A percentile compares a stretch with the other conserved stretches of the same genome.
phyloP scores from a whole-genome alignment of 1,140 invertebrate genomes.

The silkworm (Bombyx mori) region DNA sequence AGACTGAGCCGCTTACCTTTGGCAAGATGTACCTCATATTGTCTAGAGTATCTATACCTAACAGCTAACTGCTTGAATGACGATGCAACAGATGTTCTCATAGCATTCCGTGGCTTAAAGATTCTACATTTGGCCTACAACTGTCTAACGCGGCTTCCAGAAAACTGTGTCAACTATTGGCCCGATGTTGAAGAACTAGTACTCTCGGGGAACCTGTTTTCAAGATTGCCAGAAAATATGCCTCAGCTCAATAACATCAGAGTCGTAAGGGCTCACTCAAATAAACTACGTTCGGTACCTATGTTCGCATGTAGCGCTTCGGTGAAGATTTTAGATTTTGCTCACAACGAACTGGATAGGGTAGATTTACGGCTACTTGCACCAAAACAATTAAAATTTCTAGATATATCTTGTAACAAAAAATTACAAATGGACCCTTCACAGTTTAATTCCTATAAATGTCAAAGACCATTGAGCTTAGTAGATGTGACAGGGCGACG shows the following conservation, averaged over 20 bases:
- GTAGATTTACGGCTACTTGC: conserved; percentile 83
- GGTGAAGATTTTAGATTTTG: conserved; percentile 86
- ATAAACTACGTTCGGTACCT: conserved; percentile 81
- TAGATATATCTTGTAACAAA: conserved; percentile 87
- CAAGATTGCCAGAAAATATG: conserved; percentile 83
- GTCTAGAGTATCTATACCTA: conserved; percentile 81
- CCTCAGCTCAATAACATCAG: conserved; percentile 79
- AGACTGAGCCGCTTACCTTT: conserved; percentile 77
- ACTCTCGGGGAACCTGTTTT: conserved; percentile 85
- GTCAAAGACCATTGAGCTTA: conserved; percentile 83
- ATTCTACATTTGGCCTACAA: conserved; percentile 86
- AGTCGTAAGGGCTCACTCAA: conserved; percentile 86
- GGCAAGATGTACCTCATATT: conserved; percentile 71
- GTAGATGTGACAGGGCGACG: conserved; percentile 88
- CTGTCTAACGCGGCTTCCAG: conserved; percentile 79
- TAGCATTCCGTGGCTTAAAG: conserved; percentile 76
- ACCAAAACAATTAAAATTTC: conserved; percentile 85
- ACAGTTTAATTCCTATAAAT: conserved; percentile 84
- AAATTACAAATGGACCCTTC: conserved; percentile 85
- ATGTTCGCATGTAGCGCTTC: conserved; percentile 80
- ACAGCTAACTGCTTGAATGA: conserved; percentile 85
- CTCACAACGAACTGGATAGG: conserved; percentile 82
- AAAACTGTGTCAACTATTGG: conserved; percentile 83
- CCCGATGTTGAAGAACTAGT: conserved; percentile 85
- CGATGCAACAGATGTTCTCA: conserved; percentile 78